Evolutionary conservation across 2,113 vertebrate genomes (phyloP), one percentile per base, ranked within the genome.

Genomic region (Hystrix brachyura): DNA sequence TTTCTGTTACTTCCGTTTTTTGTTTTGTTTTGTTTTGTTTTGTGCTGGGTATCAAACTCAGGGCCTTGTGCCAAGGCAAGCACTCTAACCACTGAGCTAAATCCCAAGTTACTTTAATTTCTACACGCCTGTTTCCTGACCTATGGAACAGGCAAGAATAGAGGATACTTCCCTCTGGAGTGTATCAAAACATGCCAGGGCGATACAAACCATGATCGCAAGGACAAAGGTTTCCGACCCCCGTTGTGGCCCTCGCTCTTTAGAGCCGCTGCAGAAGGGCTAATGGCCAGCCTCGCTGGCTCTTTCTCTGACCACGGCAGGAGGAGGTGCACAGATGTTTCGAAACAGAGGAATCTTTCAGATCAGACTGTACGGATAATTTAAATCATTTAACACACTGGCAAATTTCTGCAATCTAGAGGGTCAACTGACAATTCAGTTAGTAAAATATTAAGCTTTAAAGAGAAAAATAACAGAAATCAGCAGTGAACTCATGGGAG

Each of bases 161-260:
- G 76, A 88, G 87, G 84, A 96, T 76, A 74, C 48, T 95, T 96
- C 71, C 64, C 90, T 67, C 90, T 86, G 76, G 72, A 96, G 90
- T 97, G 90, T 76, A 93, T 97, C 96, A 97, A 95, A 92, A 94
- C 90, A 91, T 0, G 0, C 65, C 60, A 87, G 43, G 78, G 81
- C 69, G 96, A 95, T 97, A 96, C 94, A 97, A 96, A 79, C 92
- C 62, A 84, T 74, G 90, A 97, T 90, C 74, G 84, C 81, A 96
- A 94, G 95, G 94, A 96, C 95, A 71, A 95, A 98, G 87, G 80
- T 94, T 96, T 96, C 81, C 91, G 95, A 94, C 96, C 87, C 81
- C 80, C 95, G 59, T 79, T 88, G 96, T 87, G 57, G 62, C 86
- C 93, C 53, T 94, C 87, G 43, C 79, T 91, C 85, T 97, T 96